Evolutionary conservation across 2,797 vertebrate genomes (phyloP).

Genomic region (Ispidina picta): DNA sequence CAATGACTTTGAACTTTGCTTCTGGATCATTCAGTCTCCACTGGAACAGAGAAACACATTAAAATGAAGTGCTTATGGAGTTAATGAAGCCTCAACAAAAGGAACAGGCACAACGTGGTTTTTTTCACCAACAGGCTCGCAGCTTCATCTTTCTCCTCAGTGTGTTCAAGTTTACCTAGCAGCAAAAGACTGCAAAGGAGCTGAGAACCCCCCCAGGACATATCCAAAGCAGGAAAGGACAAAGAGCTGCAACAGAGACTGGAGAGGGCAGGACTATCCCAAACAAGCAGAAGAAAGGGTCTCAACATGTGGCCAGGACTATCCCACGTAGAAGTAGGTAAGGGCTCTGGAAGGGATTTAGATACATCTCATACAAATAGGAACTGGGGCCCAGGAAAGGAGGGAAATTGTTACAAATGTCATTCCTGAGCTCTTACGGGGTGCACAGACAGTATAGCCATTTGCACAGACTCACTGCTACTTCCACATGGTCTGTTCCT

Average conservation of each 20-base stretch:
- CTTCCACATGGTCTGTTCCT: slow-evolving; percentile 92
- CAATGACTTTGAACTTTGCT: slow-evolving; percentile 83
- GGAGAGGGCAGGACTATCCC: background rate
- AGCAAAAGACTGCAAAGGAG: background rate
- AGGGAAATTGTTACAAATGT: background rate
- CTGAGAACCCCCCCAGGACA: background rate
- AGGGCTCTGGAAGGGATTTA: background rate
- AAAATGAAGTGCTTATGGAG: background rate
- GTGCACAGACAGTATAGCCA: accelerated
- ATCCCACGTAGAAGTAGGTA: background rate
- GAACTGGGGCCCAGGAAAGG: background rate
- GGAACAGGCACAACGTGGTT: background rate
- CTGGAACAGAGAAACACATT: slow-evolving; percentile 76
- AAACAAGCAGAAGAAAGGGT: background rate
- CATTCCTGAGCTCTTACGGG: background rate
- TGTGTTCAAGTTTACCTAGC: background rate
- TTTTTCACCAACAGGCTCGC: background rate
- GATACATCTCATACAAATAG: background rate
- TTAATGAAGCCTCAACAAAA: background rate
- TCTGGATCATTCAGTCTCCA: slow-evolving; percentile 83
- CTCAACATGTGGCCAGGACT: background rate
- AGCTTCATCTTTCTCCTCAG: background rate
- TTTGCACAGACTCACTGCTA: slow-evolving; percentile 85
- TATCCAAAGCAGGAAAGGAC: background rate
- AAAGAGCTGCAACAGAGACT: background rate